A percentile compares a stretch with the other conserved stretches of the same genome.
Evolutionary conservation across 2,113 vertebrate genomes (phyloP).

Genomic region (Etheostoma cragini): DNA sequence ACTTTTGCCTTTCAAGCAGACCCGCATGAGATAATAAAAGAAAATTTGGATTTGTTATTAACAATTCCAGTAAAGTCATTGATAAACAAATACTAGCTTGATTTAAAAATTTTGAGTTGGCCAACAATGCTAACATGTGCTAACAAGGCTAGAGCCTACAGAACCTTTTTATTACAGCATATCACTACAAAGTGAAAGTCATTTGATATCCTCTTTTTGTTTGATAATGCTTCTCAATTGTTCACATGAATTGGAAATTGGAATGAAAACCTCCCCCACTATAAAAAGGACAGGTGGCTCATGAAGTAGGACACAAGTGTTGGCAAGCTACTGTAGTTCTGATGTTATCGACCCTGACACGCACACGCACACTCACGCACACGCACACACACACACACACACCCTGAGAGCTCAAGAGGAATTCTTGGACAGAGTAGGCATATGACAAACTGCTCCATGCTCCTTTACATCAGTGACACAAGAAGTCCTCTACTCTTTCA

Average conservation of each 20-base stretch:
- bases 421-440: slow-evolving; percentile 58
- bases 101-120: neutral
- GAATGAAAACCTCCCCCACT: slow-evolving; percentile 12
- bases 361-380: neutral
- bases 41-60: slow-evolving; percentile 13
- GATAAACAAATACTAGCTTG: neutral
- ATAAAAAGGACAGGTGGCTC: slow-evolving; percentile 64
- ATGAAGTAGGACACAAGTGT: slow-evolving; percentile 75
- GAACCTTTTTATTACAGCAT: neutral
- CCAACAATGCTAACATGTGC: neutral
- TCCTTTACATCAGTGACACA: slow-evolving; percentile 30
- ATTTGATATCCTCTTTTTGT: neutral
- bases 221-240: slow-evolving; percentile 15
- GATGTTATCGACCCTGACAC: slow-evolving; percentile 68
- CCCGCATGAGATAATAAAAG: slow-evolving; percentile 6
- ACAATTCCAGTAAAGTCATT: slow-evolving; percentile 1
- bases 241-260: slow-evolving; percentile 40
- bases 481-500: slow-evolving; percentile 16
- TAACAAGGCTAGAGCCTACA: neutral
- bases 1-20: slow-evolving; percentile 1
- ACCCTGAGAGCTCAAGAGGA: slow-evolving; percentile 50
- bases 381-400: neutral
- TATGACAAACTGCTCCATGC: slow-evolving; percentile 52
- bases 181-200: neutral
- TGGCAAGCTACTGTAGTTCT: slow-evolving; percentile 66